Evolutionary conservation across 2,888 invertebrate species (phyloP), one percentile per base, ranked within the genome.

Genomic region (Spisula subtruncata): DNA sequence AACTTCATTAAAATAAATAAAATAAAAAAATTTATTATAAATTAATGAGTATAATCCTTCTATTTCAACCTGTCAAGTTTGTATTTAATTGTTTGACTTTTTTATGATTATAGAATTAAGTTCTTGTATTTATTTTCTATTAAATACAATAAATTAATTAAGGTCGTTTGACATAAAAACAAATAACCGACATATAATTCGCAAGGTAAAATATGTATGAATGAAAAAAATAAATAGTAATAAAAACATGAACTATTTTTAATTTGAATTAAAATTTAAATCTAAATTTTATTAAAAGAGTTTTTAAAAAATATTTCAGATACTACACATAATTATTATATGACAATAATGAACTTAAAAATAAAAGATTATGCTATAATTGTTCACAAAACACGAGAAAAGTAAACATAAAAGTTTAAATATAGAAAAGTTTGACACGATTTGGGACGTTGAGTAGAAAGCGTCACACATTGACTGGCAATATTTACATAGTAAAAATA

Each of bases 401-500:
- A 2, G 2, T 32, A 25, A 32, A 32, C 25, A 29, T 48, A 82
- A 32, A 75, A 5, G 75, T 75, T 75, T 75, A 75, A 29, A 75
- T 75, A 75, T 32, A 32, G 29, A 75, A 75, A 75, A 6, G 0
- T 32, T 32, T 14, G 18, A 35, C 75, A 75, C 35, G 75, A 75
- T 75, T 75, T 25, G 75, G 75, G 75, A 75, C 75, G 14, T 82
- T 35, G n/a, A 56, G 54, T 32, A 12, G 18, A 48, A 56, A 82
- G 48, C 25, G 82, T 29, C 29, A 54, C 51, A 41, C 41, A 8
- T 41, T 41, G 4, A 32, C 56, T 32, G 75, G 18, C 75, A 75
- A 18, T 75, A 18, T 75, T 75, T 75, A 75, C 75, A 32, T 75
- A 75, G 75, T 75, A 75, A 75, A 75, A 32, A 75, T 32, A 75